These are phyloP conservation scores for Odontophorus gujanensis DNA, from an alignment of 2,113 vertebrate genomes.

Conservation along the genomic window DNA sequence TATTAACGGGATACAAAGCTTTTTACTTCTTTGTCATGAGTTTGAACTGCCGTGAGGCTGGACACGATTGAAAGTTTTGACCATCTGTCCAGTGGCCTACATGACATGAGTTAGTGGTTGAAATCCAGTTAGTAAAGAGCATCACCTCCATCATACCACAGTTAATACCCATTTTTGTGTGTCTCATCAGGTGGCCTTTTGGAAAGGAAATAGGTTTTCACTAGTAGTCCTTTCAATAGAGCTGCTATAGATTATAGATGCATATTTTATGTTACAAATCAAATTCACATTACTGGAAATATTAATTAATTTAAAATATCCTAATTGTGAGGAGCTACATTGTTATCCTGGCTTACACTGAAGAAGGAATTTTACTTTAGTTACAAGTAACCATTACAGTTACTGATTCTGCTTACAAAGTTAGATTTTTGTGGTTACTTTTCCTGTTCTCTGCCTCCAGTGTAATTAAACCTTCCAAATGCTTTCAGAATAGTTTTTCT, in stretches of 20 bases:
- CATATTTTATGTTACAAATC: neutral
- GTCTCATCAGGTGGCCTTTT: neutral
- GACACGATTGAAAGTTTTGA: constrained; percentile 57
- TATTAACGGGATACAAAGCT: constrained; percentile 53
- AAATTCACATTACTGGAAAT: neutral
- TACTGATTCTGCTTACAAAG: neutral
- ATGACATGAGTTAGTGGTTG: constrained; percentile 24
- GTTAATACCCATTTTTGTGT: neutral
- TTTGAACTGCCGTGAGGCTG: constrained; percentile 38
- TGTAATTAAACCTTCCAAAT: neutral
- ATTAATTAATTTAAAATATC: neutral
- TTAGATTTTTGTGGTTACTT: neutral
- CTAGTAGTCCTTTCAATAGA: neutral
- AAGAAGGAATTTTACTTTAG: neutral
- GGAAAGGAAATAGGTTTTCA: neutral
- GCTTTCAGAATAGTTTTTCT: neutral
- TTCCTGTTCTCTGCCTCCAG: neutral
- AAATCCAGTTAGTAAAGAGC: constrained; percentile 43
- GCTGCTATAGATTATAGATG: neutral
- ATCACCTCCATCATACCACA: constrained; percentile 34
- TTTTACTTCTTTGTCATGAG: constrained; percentile 58
- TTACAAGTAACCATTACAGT: neutral
- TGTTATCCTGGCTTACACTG: neutral
- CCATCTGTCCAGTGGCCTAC: constrained; percentile 57
- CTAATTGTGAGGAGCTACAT: neutral